phyloP scores from a whole-genome alignment of 1,140 invertebrate species.

The Pollicipes pollicipes region DNA sequence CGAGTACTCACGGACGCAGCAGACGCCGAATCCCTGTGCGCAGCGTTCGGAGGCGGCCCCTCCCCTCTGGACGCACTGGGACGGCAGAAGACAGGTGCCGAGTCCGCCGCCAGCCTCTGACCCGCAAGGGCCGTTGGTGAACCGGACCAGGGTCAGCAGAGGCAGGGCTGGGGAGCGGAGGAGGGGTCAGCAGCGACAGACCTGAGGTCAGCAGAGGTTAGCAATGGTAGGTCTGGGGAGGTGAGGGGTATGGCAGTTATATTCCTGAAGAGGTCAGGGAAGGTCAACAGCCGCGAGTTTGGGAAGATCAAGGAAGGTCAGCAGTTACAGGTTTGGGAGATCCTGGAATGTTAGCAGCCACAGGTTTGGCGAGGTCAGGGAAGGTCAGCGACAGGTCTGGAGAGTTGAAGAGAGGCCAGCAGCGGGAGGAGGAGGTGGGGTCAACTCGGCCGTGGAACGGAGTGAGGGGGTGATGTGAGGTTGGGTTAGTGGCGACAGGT shows the following conservation, averaged over 20 bases:
- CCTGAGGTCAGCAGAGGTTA: background rate
- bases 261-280: background rate
- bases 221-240: background rate
- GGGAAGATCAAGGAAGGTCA: too few species aligned
- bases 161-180: background rate
- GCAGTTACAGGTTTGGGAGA: background rate
- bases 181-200: background rate
- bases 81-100: constrained; percentile 54
- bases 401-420: too few species aligned
- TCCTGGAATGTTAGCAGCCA: too few species aligned
- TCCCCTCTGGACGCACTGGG: constrained; percentile 48
- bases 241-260: background rate
- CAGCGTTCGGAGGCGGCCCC: constrained; percentile 49
- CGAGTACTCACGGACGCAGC: constrained; percentile 59
- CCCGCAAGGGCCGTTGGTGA: background rate
- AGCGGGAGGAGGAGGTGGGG: too few species aligned
- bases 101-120: constrained; percentile 11
- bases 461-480: too few species aligned
- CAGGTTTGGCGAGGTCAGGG: too few species aligned
- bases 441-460: too few species aligned
- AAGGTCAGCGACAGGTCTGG: too few species aligned
- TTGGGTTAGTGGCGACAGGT: too few species aligned
- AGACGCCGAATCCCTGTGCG: constrained; percentile 45
- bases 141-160: background rate
- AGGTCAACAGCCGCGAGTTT: too few species aligned